phyloP scores from a whole-genome alignment of 2,888 invertebrate genomes.

The Drosophila diplacantha region DNA sequence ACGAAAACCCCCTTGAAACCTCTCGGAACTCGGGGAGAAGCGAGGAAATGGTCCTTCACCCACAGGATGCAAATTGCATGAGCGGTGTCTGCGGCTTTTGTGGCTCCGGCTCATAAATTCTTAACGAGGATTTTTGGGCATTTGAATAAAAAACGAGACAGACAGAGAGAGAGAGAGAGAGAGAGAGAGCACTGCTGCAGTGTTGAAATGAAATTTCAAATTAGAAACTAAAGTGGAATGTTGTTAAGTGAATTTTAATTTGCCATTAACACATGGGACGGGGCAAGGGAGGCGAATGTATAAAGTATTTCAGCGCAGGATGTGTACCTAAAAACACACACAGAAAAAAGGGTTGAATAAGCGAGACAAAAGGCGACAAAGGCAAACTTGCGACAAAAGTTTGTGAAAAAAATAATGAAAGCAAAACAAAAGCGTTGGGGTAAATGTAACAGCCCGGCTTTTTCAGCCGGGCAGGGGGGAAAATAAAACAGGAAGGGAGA shows the following conservation, averaged over 20 bases:
- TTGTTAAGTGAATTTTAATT: slow-evolving; percentile 68
- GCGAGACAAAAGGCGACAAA: slow-evolving; percentile 36
- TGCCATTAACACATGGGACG: slow-evolving; percentile 50
- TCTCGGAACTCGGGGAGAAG: not conserved
- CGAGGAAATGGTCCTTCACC: slow-evolving; percentile 9
- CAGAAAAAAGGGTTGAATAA: slow-evolving; percentile 29
- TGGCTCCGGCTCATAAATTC: slow-evolving; percentile 57
- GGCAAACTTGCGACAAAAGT: slow-evolving; percentile 43
- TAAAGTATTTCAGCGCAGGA: slow-evolving; percentile 22
- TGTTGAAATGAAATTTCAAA: slow-evolving; percentile 46
- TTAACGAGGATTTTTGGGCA: slow-evolving; percentile 55
- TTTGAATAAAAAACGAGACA: slow-evolving; percentile 38
- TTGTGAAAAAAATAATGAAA: slow-evolving; percentile 7
- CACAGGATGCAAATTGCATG: slow-evolving; percentile 61
- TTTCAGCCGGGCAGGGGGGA: slow-evolving; percentile 12
- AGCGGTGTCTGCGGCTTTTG: slow-evolving; percentile 63
- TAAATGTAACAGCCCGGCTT: slow-evolving; percentile 32
- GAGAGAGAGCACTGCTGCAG: not conserved
- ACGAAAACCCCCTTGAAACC: not conserved
- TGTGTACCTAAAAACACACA: slow-evolving; percentile 5
- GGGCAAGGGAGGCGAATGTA: not conserved
- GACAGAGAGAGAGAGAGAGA: not conserved
- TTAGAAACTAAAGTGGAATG: slow-evolving; percentile 53
- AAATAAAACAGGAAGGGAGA: not conserved
- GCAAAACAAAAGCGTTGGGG: slow-evolving; percentile 8